phyloP scores from a whole-genome alignment of 2,113 vertebrate species.

The Pitta sordida region DNA sequence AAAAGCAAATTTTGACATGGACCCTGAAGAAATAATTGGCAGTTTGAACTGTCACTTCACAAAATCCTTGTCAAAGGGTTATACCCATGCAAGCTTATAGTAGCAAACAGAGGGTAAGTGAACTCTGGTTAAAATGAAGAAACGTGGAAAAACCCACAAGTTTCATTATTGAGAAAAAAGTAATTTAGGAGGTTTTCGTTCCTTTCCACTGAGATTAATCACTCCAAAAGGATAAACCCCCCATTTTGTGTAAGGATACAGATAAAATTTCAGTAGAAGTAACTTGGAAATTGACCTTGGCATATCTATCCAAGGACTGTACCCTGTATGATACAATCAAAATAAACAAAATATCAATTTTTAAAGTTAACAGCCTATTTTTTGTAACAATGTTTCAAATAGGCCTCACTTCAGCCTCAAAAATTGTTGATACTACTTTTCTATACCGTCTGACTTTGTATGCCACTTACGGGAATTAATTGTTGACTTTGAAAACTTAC shows the following conservation, averaged over 20 bases:
- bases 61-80: background rate
- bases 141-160: background rate
- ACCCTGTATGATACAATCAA: background rate
- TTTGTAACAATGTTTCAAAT: background rate
- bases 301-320: background rate
- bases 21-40: background rate
- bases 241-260: background rate
- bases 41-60: background rate
- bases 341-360: background rate
- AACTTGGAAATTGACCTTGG: background rate
- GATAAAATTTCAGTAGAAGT: background rate
- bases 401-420: background rate
- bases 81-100: background rate
- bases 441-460: background rate
- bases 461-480: background rate
- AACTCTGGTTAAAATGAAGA: background rate
- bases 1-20: constrained; percentile 59
- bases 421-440: background rate
- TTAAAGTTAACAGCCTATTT: background rate
- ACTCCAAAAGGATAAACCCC: background rate
- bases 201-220: background rate
- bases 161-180: background rate
- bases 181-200: background rate
- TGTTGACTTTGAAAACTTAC: background rate
- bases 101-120: background rate